Percentiles rank a stretch among this genome's conserved stretches.
Evolutionary conservation across 2,113 vertebrate genomes (phyloP).

Genomic region (Phodopus roborovskii): DNA sequence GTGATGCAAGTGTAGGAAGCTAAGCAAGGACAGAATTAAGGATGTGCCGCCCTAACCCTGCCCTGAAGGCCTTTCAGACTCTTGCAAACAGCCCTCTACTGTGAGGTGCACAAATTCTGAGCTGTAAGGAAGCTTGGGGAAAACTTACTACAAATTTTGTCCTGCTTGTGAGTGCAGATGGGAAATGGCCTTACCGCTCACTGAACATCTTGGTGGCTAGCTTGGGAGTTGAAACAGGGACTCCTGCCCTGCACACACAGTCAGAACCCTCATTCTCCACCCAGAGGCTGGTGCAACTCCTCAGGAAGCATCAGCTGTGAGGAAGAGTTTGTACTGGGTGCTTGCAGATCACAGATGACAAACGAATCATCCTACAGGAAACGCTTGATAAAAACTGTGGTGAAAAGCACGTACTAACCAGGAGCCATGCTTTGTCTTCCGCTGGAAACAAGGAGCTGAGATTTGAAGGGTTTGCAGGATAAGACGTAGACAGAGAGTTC

Average conservation of each 20-base stretch:
- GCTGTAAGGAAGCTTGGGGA: neutral
- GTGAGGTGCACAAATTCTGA: neutral
- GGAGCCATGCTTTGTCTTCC: neutral
- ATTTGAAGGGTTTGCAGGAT: neutral
- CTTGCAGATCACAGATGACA: neutral
- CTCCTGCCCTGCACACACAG: too few species aligned
- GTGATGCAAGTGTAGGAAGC: neutral
- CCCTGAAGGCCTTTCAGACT: fast-evolving
- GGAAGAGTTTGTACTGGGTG: too few species aligned
- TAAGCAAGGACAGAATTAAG: neutral
- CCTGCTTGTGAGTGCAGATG: neutral
- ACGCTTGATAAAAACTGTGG: neutral
- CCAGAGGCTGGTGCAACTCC: neutral
- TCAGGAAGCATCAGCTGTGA: neutral
- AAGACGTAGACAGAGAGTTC: neutral
- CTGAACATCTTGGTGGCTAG: too few species aligned
- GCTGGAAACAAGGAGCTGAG: neutral
- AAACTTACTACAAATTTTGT: neutral
- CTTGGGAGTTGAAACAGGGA: neutral
- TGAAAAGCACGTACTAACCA: neutral
- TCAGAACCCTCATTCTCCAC: neutral
- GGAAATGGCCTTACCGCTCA: neutral
- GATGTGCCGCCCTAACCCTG: neutral
- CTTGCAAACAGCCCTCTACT: fast-evolving
- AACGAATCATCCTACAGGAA: neutral